Conservation (phyloP, 2,113 vertebrate genomes). For the Chaetura pelagica region DNA sequence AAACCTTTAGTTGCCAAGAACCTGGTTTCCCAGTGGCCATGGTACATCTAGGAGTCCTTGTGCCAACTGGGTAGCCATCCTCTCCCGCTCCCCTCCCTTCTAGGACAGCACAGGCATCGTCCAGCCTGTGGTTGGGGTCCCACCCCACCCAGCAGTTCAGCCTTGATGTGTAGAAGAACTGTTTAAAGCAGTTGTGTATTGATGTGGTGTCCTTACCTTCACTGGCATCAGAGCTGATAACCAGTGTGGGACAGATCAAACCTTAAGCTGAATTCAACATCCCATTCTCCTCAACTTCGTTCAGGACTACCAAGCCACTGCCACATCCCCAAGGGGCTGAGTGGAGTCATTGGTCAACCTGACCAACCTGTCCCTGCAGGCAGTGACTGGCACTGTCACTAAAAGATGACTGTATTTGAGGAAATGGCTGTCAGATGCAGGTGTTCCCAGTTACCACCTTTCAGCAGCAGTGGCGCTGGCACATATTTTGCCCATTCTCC, state of each 20-base stretch:
- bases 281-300: not conserved
- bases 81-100: not conserved
- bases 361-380: accelerated
- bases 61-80: accelerated
- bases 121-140: not conserved
- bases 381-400: not conserved
- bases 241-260: not conserved
- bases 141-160: not conserved
- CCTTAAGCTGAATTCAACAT: not conserved
- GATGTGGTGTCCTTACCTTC: not conserved
- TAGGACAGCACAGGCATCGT: not conserved
- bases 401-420: not conserved
- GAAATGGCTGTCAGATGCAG: not conserved
- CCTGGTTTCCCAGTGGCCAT: not conserved
- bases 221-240: not conserved
- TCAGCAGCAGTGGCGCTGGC: accelerated
- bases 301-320: not conserved
- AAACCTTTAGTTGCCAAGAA: accelerated
- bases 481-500: accelerated
- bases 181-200: not conserved
- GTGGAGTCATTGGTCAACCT: not conserved
- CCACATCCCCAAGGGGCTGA: too few relatives aligned
- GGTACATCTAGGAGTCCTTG: not conserved
- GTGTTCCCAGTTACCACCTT: not conserved
- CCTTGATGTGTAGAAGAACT: not conserved